Percentiles rank a stretch among this genome's conserved stretches.
phyloP scores from a whole-genome alignment of 2,113 vertebrate species.

The Nymphicus hollandicus region DNA sequence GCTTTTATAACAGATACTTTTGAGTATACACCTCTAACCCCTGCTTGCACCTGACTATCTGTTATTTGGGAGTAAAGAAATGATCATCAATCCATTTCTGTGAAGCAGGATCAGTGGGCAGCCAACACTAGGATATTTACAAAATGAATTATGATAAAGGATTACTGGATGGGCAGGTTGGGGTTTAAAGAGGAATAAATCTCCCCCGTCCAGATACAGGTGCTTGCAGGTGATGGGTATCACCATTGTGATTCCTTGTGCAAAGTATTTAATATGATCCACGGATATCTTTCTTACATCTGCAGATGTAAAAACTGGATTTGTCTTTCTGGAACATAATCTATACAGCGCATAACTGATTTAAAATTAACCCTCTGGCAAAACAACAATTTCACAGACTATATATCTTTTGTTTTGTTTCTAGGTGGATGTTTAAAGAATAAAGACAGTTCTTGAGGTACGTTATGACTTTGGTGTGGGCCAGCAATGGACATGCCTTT shows the following conservation, averaged over 20 bases:
- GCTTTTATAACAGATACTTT: neutral
- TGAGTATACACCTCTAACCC: neutral
- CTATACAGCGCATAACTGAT: neutral
- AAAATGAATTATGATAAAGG: neutral
- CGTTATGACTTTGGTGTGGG: constrained; percentile 8
- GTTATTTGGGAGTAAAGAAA: neutral
- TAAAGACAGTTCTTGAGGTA: neutral
- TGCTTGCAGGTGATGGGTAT: neutral
- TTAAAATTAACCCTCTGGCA: neutral
- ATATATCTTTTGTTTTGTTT: neutral
- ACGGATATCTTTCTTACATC: neutral
- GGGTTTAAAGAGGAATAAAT: neutral
- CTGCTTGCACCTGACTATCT: neutral
- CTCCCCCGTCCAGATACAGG: neutral
- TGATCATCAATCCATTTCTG: neutral
- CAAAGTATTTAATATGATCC: neutral
- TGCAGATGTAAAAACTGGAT: neutral
- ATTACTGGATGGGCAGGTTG: neutral
- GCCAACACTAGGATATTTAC: neutral
- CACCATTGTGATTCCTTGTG: neutral
- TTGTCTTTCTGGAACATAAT: neutral
- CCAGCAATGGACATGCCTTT: neutral
- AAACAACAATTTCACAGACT: neutral
- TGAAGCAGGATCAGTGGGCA: neutral
- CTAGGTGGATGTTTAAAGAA: neutral